These are phyloP conservation scores for Geodia barretti DNA, from an alignment of 37 sponge, comb jelly and placozoan genomes.

Conservation along the genomic window DNA sequence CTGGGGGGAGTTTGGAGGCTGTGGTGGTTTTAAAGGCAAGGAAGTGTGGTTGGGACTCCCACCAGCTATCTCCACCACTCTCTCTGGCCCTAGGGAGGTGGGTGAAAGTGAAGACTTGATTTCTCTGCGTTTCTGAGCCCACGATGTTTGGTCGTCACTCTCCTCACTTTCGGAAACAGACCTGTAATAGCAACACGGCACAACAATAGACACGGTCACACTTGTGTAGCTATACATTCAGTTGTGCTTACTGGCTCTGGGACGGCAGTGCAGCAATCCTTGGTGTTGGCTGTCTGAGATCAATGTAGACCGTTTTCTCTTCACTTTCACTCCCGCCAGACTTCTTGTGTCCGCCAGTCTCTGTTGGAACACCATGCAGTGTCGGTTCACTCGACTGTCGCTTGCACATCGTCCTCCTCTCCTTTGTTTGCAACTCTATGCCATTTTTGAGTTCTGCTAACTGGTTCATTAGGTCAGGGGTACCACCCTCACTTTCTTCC, in stretches of 20 bases:
- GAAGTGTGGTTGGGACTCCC: neutral
- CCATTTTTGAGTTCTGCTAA: neutral
- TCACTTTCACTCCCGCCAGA: neutral
- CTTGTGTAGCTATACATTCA: too few relatives aligned
- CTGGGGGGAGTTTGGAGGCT: neutral
- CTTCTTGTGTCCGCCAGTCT: too few relatives aligned
- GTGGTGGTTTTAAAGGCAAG: neutral
- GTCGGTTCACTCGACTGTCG: neutral
- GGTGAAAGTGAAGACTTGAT: slow-evolving; percentile 10
- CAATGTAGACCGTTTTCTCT: neutral
- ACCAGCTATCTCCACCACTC: neutral
- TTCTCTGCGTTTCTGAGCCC: slow-evolving; percentile 5
- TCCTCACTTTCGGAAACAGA: slow-evolving; percentile 41
- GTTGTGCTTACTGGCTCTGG: neutral
- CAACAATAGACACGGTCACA: neutral
- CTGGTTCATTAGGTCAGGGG: neutral
- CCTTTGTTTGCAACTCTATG: too few relatives aligned
- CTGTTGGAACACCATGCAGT: too few relatives aligned
- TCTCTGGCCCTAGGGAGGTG: neutral
- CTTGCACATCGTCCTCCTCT: neutral
- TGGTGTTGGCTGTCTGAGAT: neutral
- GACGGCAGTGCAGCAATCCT: neutral
- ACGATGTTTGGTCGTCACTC: slow-evolving; percentile 30
- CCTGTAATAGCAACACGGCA: neutral
- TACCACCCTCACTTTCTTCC: neutral